phyloP scores from a whole-genome alignment of 1,140 invertebrate species.

The Ceratina calcarata region DNA sequence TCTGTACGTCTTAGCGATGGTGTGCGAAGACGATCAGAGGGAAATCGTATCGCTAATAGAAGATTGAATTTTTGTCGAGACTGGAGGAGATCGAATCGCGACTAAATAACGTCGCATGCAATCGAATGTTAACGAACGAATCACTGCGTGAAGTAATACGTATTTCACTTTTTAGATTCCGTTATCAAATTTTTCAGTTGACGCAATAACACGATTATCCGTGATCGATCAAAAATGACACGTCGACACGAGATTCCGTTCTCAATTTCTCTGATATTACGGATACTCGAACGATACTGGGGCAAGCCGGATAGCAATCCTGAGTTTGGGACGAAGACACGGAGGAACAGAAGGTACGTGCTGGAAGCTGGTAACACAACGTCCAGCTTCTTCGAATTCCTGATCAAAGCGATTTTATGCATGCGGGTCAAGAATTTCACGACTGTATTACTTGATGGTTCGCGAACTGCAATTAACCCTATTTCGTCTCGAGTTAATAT shows the following conservation, averaged over 20 bases:
- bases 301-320: background rate
- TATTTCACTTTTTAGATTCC: too few species aligned
- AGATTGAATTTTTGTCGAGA: background rate
- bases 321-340: conserved; percentile 8
- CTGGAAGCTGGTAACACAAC: background rate
- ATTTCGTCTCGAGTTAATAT: conserved; percentile 3
- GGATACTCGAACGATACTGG: background rate
- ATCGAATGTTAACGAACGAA: too few species aligned
- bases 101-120: too few species aligned
- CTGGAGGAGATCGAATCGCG: too few species aligned
- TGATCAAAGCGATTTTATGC: conserved; percentile 35
- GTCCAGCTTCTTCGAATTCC: conserved; percentile 32
- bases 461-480: conserved; percentile 32
- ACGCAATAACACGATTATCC: too few species aligned
- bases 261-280: background rate
- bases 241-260: background rate
- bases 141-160: too few species aligned
- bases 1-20: too few species aligned
- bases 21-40: too few species aligned
- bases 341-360: background rate
- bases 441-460: conserved; percentile 30
- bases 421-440: conserved; percentile 37
- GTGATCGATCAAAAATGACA: too few species aligned
- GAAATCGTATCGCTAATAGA: background rate
- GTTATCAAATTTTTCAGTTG: too few species aligned